These are phyloP conservation scores for Hyles vespertilio DNA, from an alignment of 1,140 invertebrate species.

Conservation along the genomic window DNA sequence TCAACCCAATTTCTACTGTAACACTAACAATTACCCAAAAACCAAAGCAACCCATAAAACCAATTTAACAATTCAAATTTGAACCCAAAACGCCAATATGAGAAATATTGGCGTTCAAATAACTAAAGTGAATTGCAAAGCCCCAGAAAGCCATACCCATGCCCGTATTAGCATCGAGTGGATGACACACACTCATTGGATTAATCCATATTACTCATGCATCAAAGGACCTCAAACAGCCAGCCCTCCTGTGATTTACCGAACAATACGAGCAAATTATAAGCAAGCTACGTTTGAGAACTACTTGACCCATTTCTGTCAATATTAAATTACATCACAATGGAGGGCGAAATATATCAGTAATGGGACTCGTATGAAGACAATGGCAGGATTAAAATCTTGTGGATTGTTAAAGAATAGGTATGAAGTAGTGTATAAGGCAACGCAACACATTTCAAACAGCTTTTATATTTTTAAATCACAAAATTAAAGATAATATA, in stretches of 20 bases:
- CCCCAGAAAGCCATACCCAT: constrained; percentile 43
- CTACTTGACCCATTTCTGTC: constrained; percentile 64
- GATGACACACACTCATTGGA: constrained; percentile 64
- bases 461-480: too few relatives aligned
- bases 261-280: constrained; percentile 67
- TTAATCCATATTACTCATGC: constrained; percentile 70
- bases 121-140: constrained; percentile 45
- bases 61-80: too few relatives aligned
- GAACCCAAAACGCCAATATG: constrained; percentile 8
- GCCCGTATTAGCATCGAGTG: constrained; percentile 58
- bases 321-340: constrained; percentile 46
- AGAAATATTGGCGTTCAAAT: too few relatives aligned
- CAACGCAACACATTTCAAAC: too few relatives aligned
- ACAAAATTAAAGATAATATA: too few relatives aligned
- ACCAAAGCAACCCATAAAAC: neutral
- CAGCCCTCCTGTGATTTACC: constrained; percentile 51
- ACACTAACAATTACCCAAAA: neutral
- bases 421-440: too few relatives aligned
- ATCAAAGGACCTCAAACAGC: constrained; percentile 61
- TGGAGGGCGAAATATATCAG: neutral
- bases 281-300: constrained; percentile 50
- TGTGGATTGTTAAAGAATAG: too few relatives aligned
- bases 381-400: too few relatives aligned
- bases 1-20: too few relatives aligned
- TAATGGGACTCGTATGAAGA: too few relatives aligned